These are phyloP conservation scores for Potorous gilbertii DNA, from an alignment of 2,797 vertebrate species.

Conservation along the genomic window DNA sequence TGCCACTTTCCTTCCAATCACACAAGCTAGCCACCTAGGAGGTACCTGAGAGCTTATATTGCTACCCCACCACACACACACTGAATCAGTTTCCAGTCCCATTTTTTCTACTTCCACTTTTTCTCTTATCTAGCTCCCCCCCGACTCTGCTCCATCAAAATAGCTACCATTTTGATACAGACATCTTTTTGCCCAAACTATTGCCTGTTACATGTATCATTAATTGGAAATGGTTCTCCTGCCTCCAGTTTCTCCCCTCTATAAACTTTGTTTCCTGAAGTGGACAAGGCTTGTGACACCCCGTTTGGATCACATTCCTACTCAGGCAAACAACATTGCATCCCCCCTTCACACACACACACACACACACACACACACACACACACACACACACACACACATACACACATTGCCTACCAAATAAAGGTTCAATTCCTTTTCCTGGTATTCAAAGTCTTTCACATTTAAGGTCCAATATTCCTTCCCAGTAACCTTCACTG, in stretches of 20 bases:
- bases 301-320: too few relatives aligned
- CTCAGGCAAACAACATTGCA: not conserved
- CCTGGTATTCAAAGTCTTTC: not conserved
- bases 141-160: not conserved
- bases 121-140: not conserved
- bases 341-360: too few relatives aligned
- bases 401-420: not conserved
- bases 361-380: too few relatives aligned
- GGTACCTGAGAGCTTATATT: not conserved
- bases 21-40: not conserved
- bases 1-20: not conserved
- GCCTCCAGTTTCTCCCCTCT: not conserved
- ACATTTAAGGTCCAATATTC: not conserved
- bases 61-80: not conserved
- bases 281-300: not conserved
- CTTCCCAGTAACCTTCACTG: not conserved
- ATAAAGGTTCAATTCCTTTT: not conserved
- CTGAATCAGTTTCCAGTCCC: not conserved
- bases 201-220: not conserved
- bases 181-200: not conserved
- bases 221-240: not conserved
- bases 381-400: too few relatives aligned
- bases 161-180: not conserved
- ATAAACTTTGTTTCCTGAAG: not conserved
- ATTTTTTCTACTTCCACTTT: not conserved